A percentile compares a stretch with the other conserved stretches of the same genome.
Conservation (phyloP, 2,888 invertebrate genomes). For the Physocephala rufipes region DNA sequence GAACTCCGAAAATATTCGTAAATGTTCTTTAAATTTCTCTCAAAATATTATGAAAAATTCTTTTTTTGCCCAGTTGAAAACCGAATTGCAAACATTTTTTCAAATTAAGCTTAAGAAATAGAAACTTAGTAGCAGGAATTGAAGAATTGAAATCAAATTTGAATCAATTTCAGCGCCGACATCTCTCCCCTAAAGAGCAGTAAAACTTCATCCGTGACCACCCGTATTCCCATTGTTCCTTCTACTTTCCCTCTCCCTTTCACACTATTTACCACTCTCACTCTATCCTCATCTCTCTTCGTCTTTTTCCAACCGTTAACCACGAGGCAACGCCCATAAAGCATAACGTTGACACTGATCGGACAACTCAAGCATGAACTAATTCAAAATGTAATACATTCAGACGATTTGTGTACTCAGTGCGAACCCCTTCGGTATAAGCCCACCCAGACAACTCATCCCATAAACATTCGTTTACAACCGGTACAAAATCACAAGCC, state of each 20-base stretch:
- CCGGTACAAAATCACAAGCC: neutral
- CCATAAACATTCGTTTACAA: neutral
- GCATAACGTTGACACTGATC: neutral
- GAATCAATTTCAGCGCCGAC: conserved; percentile 11
- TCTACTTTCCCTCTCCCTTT: no score
- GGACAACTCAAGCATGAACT: neutral
- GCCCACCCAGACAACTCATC: conserved; percentile 2
- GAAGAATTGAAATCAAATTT: conserved; percentile 15
- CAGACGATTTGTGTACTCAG: conserved; percentile 6
- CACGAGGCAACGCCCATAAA: neutral
- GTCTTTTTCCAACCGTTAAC: no score
- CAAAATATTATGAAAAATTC: no score
- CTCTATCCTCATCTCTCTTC: no score
- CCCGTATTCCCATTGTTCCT: neutral
- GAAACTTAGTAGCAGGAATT: neutral
- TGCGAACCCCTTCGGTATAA: neutral
- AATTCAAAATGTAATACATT: conserved; percentile 25
- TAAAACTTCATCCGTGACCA: neutral
- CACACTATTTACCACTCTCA: no score
- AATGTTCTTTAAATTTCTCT: conserved; percentile 13
- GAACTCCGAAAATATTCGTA: no score
- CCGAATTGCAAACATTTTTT: no score
- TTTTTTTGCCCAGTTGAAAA: no score
- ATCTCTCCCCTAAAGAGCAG: neutral
- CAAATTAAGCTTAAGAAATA: neutral